Evolutionary conservation across 2,797 vertebrate genomes (phyloP).

Genomic region (Enteromius unitaeniatus): DNA sequence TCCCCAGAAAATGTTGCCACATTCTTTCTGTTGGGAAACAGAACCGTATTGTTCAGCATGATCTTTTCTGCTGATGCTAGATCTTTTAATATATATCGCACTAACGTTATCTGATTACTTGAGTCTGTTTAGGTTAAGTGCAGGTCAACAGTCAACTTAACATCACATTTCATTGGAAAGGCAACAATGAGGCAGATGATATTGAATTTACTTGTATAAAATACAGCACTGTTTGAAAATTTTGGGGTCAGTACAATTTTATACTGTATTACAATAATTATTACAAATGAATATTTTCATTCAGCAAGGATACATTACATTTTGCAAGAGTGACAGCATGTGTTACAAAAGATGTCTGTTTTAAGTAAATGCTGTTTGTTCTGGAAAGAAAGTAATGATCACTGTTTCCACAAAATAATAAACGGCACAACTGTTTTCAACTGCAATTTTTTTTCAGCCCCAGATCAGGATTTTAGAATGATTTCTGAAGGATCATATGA

Average conservation of each 20-base stretch:
- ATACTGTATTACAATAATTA: not conserved
- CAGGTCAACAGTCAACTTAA: constrained; percentile 28
- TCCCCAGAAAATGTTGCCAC: constrained; percentile 40
- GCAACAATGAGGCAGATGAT: constrained; percentile 4
- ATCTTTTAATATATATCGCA: constrained; percentile 18
- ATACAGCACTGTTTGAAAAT: not conserved
- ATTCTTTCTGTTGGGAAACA: constrained; percentile 28
- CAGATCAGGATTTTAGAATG: not conserved
- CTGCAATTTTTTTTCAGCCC: not conserved
- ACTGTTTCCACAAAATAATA: not conserved
- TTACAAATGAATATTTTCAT: not conserved
- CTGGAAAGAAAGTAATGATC: not conserved
- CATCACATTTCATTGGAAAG: not conserved
- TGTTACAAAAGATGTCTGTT: not conserved
- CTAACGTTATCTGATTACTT: constrained; percentile 25
- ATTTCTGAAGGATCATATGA: not conserved
- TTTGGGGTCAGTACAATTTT: not conserved
- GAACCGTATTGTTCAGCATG: constrained; percentile 5
- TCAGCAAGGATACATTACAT: not conserved
- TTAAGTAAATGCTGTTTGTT: not conserved
- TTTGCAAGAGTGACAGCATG: not conserved
- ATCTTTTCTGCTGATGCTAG: constrained; percentile 33
- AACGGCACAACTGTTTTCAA: not conserved
- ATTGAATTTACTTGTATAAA: not conserved
- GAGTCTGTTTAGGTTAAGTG: not conserved